Evolutionary conservation across 2,888 invertebrate species (phyloP).

Genomic region (Clistopyga incitator): DNA sequence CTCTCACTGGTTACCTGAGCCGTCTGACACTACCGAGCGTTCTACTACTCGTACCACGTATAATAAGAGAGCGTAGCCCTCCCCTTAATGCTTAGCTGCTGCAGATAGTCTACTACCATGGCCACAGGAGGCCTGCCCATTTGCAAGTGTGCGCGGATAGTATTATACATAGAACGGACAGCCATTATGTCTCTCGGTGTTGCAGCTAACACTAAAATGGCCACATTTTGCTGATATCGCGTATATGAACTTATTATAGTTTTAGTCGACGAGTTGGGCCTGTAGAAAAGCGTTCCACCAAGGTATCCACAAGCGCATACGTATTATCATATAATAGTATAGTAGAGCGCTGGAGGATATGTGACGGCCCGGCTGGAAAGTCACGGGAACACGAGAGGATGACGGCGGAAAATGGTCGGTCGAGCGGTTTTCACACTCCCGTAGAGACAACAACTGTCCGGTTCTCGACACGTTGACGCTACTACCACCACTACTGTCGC

Average conservation of each 20-base stretch:
- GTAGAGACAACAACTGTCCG: not conserved
- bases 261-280: conserved; percentile 15
- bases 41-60: conserved; percentile 36
- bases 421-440: conserved; percentile 26
- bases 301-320: conserved; percentile 34
- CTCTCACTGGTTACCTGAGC: conserved; percentile 11
- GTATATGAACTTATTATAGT: conserved; percentile 59
- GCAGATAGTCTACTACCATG: not conserved
- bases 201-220: conserved; percentile 44
- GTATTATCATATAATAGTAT: conserved; percentile 62
- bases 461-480: conserved; percentile 23
- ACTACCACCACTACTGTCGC: not conserved
- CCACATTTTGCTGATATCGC: conserved; percentile 44
- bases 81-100: conserved; percentile 35
- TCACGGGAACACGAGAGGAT: not conserved
- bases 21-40: conserved; percentile 21
- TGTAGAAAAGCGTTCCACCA: conserved; percentile 18
- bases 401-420: conserved; percentile 23
- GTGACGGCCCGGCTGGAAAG: conserved; percentile 50
- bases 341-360: conserved; percentile 55
- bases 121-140: conserved; percentile 5
- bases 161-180: conserved; percentile 12
- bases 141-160: not conserved
- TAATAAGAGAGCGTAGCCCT: conserved; percentile 46
- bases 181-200: not conserved